Conservation (phyloP, 2,888 invertebrate species). For the Athalia circularis region DNA sequence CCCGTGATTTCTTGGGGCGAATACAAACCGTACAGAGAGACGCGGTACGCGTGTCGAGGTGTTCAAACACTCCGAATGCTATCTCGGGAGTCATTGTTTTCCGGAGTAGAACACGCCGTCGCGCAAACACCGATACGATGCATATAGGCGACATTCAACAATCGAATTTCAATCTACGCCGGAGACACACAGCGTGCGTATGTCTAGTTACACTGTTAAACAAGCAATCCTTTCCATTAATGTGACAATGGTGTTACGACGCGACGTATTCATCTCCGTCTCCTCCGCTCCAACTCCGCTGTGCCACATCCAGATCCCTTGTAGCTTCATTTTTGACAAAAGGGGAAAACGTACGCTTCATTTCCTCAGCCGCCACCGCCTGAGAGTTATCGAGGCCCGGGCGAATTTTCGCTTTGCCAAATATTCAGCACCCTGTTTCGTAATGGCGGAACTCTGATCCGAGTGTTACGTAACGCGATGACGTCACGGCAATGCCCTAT, state of each 20-base stretch:
- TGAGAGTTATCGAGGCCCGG: conserved; percentile 23
- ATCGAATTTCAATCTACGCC: conserved; percentile 72
- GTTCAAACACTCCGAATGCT: conserved; percentile 36
- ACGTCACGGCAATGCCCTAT: conserved; percentile 40
- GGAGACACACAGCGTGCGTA: conserved; percentile 63
- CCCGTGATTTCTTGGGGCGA: not conserved
- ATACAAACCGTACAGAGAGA: too few relatives aligned
- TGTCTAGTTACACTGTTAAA: conserved; percentile 64
- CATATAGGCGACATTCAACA: conserved; percentile 56
- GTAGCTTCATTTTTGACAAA: conserved; percentile 48
- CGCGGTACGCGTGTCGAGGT: not conserved
- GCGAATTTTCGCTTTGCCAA: conserved; percentile 23
- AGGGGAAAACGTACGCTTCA: conserved; percentile 39
- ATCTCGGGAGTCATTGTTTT: conserved; percentile 38
- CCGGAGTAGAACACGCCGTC: conserved; percentile 10
- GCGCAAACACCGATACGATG: conserved; percentile 35
- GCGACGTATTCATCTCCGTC: conserved; percentile 63
- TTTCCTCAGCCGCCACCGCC: conserved; percentile 36
- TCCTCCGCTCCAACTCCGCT: not conserved
- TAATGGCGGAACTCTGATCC: conserved; percentile 41
- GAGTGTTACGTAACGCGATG: conserved; percentile 38
- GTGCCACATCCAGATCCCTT: conserved; percentile 50
- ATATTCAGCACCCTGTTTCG: conserved; percentile 43
- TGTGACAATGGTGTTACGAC: conserved; percentile 68
- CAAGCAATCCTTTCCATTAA: conserved; percentile 73